phyloP scores from a whole-genome alignment of 2,888 invertebrate species.

The Spatulosminthurus flaviceps region DNA sequence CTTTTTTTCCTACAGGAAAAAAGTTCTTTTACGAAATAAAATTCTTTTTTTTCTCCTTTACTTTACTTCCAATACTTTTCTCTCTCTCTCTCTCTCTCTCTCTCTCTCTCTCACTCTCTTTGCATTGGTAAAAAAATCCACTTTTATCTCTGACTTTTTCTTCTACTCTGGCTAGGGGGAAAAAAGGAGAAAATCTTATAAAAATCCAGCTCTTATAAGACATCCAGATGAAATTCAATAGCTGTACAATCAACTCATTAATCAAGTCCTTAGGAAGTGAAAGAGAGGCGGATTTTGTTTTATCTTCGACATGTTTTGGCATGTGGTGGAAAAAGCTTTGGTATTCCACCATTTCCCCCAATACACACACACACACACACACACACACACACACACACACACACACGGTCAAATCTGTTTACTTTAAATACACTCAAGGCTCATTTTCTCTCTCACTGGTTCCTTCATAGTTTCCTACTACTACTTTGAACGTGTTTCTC shows the following conservation, averaged over 20 bases:
- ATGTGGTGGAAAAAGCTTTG: neutral
- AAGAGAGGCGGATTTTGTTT: neutral
- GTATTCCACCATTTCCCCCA: no score
- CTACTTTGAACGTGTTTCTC: neutral
- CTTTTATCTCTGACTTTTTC: neutral
- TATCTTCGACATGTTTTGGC: neutral
- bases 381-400: no score
- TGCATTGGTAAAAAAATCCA: neutral
- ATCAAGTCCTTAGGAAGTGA: neutral
- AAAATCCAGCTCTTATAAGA: no score
- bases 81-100: neutral
- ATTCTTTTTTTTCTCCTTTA: constrained; percentile 25
- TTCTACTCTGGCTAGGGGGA: no score
- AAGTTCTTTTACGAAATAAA: neutral
- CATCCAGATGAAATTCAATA: constrained; percentile 11
- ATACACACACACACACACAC: no score
- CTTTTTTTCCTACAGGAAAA: neutral
- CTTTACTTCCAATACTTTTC: neutral
- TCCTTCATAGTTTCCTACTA: neutral
- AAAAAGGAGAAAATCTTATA: no score
- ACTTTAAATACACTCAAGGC: constrained; percentile 12
- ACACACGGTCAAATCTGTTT: constrained; percentile 5
- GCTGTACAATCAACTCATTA: constrained; percentile 18
- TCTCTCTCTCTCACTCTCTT: neutral
- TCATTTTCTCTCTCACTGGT: neutral